phyloP scores from a whole-genome alignment of 2,888 invertebrate genomes.

The Drosophila anceps region DNA sequence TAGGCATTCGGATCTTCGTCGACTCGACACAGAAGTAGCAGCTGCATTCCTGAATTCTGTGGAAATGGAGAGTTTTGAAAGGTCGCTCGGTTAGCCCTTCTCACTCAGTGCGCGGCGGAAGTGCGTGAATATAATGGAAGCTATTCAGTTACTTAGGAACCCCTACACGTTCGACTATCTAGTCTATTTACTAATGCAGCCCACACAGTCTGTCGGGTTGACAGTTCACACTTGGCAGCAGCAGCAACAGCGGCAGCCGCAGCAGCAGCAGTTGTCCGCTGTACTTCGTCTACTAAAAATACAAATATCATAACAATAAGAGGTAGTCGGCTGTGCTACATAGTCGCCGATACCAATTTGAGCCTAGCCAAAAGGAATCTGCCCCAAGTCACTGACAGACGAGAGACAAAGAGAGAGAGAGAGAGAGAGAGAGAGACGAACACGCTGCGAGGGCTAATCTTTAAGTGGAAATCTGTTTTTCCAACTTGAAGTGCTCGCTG shows the following conservation, averaged over 20 bases:
- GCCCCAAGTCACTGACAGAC: slow-evolving; percentile 13
- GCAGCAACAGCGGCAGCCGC: too few species aligned
- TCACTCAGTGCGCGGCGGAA: slow-evolving; percentile 55
- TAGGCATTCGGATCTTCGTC: neutral
- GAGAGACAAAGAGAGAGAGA: too few species aligned
- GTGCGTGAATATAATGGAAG: slow-evolving; percentile 34
- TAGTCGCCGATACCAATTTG: slow-evolving; percentile 24
- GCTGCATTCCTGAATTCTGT: slow-evolving; percentile 35
- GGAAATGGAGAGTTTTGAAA: slow-evolving; percentile 23
- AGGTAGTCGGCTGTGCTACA: neutral
- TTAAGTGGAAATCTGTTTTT: slow-evolving; percentile 70
- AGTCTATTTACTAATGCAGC: slow-evolving; percentile 50
- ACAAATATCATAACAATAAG: slow-evolving; percentile 21
- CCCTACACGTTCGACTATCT: slow-evolving; percentile 12
- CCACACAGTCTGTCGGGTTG: slow-evolving; percentile 46
- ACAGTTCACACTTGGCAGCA: slow-evolving; percentile 40
- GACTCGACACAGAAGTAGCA: slow-evolving; percentile 26
- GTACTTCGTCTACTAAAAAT: slow-evolving; percentile 28
- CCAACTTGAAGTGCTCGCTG: slow-evolving; percentile 43
- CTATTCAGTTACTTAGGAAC: slow-evolving; percentile 21
- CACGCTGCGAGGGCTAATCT: slow-evolving; percentile 52
- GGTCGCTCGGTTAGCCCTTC: slow-evolving; percentile 5
- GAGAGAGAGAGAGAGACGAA: slow-evolving; percentile 15
- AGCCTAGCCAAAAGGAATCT: slow-evolving; percentile 11
- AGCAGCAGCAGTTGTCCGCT: slow-evolving; percentile 44